Base-by-base conservation (phyloP, 2,113 vertebrate species). In the Rhipidura dahli region DNA sequence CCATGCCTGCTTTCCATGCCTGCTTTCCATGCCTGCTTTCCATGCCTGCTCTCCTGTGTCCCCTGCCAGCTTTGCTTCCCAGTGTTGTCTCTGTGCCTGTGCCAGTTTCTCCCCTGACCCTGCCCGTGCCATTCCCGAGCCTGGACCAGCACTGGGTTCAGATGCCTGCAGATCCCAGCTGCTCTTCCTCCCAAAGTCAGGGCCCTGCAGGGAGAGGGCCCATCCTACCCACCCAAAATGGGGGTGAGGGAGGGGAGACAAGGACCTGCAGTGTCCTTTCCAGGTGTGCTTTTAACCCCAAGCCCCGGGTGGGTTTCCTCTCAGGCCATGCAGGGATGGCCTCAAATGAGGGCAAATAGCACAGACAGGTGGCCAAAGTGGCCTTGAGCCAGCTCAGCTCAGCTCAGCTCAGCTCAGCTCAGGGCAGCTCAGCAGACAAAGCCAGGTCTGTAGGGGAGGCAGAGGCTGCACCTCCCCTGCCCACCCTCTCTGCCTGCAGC, bases 191-290 rank as follows among this genome's bases (percentile, higher is more conserved):
- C 59, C 13, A 37, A 33, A 66, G 54, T 15, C 71, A 28, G 8
- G 21, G 7, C 15, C 26, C 45, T 61, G 23, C 7, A 1, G 60
- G 27, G 59, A 57, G 39, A 90, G 27, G 33, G 24, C 30, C 13
- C 40, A 15, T 24, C 61, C 31, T 17, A n/a, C 6, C 33, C 7
- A 0, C 11, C 21, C 13, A 6, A 33, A 30, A 24, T 0, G 1
- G 1, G 61, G 44, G 24, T 0, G 4, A 63, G 44, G 37, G 2
- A 16, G 44, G 63, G 47, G 2, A 54, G 45, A 47, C 2, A 2
- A 26, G 50, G 15, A 23, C 11, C 19, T 15, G 15, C 39, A 71
- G 6, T 7, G 15, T 33, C 47, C 40, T 61, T 49, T 37, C 60
- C 30, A 37, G 31, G 13, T 2, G 13, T 12, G 13, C 31, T 33